A percentile compares a stretch with the other conserved stretches of the same genome.
phyloP scores from a whole-genome alignment of 2,888 invertebrate species.

The Ormyrus thymus region DNA sequence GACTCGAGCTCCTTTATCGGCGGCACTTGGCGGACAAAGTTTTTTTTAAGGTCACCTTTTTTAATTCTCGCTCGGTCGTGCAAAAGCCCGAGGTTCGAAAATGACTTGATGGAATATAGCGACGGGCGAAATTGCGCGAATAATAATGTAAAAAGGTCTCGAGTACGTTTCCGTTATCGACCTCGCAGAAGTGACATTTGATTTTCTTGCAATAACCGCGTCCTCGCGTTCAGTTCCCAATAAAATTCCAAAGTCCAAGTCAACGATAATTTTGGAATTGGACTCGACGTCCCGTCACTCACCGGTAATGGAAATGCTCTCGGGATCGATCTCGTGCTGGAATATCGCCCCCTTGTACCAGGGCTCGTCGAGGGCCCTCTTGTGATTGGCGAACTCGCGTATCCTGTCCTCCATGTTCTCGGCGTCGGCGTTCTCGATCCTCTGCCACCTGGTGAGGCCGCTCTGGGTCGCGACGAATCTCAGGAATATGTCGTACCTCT shows the following conservation, averaged over 20 bases:
- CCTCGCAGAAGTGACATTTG: too few relatives aligned
- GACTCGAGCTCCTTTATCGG: conserved; percentile 47
- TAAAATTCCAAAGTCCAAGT: too few relatives aligned
- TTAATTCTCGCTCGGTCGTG: too few relatives aligned
- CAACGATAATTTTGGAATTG: too few relatives aligned
- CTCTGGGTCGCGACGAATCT: conserved; percentile 92
- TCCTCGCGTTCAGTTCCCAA: too few relatives aligned
- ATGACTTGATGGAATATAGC: too few relatives aligned
- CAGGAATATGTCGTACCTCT: conserved; percentile 83
- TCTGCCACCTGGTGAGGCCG: conserved; percentile 91
- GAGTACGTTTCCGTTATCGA: too few relatives aligned
- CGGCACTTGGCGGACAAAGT: conserved; percentile 40
- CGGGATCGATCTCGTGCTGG: conserved; percentile 85
- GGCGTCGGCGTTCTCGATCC: conserved; percentile 76
- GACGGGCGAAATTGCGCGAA: not conserved
- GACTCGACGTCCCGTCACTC: not conserved
- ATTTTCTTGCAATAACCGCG: too few relatives aligned
- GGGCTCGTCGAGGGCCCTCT: conserved; percentile 88
- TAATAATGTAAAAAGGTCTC: too few relatives aligned
- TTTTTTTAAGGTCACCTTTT: too few relatives aligned
- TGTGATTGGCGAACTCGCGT: conserved; percentile 74
- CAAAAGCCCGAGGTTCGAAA: too few relatives aligned
- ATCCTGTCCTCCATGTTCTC: conserved; percentile 73
- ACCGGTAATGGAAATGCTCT: conserved; percentile 74
- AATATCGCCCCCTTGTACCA: conserved; percentile 95